These are phyloP conservation scores for Polydrusus cervinus DNA, from an alignment of 2,888 invertebrate species.

Conservation along the genomic window DNA sequence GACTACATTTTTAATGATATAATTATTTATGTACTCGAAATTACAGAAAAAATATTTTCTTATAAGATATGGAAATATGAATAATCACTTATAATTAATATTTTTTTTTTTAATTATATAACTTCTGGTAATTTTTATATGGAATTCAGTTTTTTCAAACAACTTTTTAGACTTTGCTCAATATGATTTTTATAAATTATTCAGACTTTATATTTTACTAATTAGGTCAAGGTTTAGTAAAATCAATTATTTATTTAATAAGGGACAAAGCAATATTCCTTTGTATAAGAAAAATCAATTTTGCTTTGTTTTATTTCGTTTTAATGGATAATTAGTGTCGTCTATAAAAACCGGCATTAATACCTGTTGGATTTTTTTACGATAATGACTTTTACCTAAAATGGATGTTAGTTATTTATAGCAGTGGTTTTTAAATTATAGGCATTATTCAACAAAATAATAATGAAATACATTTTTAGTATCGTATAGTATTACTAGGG, in stretches of 20 bases:
- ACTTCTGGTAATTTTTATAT: too few relatives aligned
- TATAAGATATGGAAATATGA: too few relatives aligned
- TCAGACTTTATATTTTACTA: too few relatives aligned
- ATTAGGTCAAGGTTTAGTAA: not conserved
- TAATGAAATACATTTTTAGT: not conserved
- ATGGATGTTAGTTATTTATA: not conserved
- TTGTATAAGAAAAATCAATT: not conserved
- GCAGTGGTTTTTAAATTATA: not conserved
- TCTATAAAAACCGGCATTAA: not conserved
- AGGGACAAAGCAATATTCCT: not conserved
- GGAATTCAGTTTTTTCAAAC: too few relatives aligned
- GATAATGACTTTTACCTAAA: not conserved
- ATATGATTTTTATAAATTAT: too few relatives aligned
- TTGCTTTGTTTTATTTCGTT: conserved; percentile 1
- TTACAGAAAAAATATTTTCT: too few relatives aligned
- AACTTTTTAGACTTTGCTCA: too few relatives aligned
- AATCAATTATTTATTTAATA: not conserved
- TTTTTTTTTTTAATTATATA: too few relatives aligned
- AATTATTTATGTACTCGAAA: too few relatives aligned
- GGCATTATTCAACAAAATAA: not conserved
- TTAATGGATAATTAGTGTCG: conserved; percentile 2
- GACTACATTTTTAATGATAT: too few relatives aligned
- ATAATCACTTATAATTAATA: too few relatives aligned
- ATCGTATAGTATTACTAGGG: not conserved
- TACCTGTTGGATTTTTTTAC: not conserved